Base-by-base conservation (phyloP, 2,888 invertebrate genomes). In the Helleia helle region DNA sequence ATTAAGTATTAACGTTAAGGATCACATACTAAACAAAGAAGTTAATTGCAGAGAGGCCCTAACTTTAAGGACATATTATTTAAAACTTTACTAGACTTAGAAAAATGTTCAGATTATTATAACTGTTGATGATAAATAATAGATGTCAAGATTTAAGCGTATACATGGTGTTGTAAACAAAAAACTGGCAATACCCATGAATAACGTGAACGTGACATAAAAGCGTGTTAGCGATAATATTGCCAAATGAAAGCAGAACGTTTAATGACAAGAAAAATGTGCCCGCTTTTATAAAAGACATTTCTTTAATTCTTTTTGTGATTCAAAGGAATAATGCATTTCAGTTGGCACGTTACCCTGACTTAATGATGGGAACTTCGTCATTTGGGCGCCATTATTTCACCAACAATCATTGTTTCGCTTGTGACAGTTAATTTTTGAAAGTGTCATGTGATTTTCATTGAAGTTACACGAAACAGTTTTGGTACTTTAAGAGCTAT, bases 371-470 rank as follows among this genome's bases (percentile, higher is more conserved):
- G 54, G 51, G 52, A 62, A 58, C 50, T 50, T 43, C 56, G 56
- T 56, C 64, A 64, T 59, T 59, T 70, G 59, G 47, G 41, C 50
- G 45, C 49, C 48, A 58, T 68, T 65, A 62, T 59, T 65, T 64
- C 58, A 42, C 49, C 44, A 52, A 52, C 54, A 59, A 63, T 65
- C 57, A 55, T 44, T 48, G 41, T 53, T 56, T 58, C 49, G 38
- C 31, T 51, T 55, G 49, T 67, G 65, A 66, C 71, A 65, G 65
- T 56, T 62, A 55, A 63, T 65, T 70, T 69, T 62, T 48, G 51
- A 54, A 59, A 56, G 62, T 58, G 65, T 59, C 54, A 56, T 52
- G 49, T 49, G 42, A 46, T 44, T 45, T 46, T 41, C 45, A 49
- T 46, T 42, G 18, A 27, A 30, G 24, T 31, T 40, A 25, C 31